Conservation (phyloP, 2,113 vertebrate species). For the Oreochromis aureus region DNA sequence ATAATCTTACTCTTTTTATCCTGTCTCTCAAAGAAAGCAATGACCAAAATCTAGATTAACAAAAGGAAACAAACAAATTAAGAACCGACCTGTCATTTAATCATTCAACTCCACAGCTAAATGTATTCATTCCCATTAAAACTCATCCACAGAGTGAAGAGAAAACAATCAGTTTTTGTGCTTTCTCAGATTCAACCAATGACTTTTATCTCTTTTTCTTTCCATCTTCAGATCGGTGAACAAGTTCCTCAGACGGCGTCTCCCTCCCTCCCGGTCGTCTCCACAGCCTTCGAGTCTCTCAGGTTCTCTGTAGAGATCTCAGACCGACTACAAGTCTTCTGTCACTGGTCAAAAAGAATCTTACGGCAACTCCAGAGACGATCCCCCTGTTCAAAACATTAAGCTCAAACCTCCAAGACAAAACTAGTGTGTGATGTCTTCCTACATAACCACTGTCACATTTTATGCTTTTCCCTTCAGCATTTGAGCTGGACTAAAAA, state of each 20-base stretch:
- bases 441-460: background rate
- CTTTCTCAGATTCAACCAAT: background rate
- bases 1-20: background rate
- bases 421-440: background rate
- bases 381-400: background rate
- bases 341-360: conserved; percentile 22
- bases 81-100: background rate
- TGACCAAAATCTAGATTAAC: background rate
- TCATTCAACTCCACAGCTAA: background rate
- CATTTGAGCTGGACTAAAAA: background rate
- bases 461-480: background rate
- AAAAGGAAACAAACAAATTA: background rate
- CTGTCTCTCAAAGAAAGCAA: fast-evolving
- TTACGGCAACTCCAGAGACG: background rate
- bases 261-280: conserved; percentile 9
- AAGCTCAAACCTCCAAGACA: fast-evolving
- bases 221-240: background rate
- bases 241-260: background rate
- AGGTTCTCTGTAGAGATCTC: conserved; percentile 41
- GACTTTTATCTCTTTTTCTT: background rate
- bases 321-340: conserved; percentile 20
- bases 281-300: conserved; percentile 31
- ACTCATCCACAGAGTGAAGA: background rate
- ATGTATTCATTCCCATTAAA: background rate
- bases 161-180: background rate